Conservation (phyloP, 1,140 invertebrate genomes). For the Asobara japonica region DNA sequence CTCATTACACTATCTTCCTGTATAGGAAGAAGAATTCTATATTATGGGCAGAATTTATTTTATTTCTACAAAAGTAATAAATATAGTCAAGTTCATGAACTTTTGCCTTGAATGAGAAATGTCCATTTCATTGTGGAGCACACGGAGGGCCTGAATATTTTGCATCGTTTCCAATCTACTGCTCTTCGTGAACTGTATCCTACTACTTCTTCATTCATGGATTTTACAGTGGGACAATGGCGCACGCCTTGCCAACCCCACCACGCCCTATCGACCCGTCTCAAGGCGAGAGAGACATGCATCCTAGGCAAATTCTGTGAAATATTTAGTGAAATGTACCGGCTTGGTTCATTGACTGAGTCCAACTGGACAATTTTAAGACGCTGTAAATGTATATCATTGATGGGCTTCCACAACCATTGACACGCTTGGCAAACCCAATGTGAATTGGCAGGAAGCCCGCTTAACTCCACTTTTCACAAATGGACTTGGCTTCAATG, state of each 20-base stretch:
- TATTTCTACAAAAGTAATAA: too few relatives aligned
- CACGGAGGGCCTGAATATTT: not conserved
- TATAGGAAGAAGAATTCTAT: too few relatives aligned
- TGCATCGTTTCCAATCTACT: not conserved
- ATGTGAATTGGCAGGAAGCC: slow-evolving; percentile 60
- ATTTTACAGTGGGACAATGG: not conserved
- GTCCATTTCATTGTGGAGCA: too few relatives aligned
- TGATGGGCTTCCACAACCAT: not conserved
- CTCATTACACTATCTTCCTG: too few relatives aligned
- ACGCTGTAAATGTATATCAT: too few relatives aligned
- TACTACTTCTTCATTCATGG: slow-evolving; percentile 12
- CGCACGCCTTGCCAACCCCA: slow-evolving; percentile 16
- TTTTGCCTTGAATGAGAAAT: too few relatives aligned
- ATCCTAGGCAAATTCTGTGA: not conserved
- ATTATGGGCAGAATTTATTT: too few relatives aligned
- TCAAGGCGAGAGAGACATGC: not conserved
- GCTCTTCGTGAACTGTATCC: not conserved
- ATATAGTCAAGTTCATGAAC: too few relatives aligned
- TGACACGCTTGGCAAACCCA: slow-evolving; percentile 42
- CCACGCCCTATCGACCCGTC: slow-evolving; percentile 12
- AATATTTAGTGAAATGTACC: not conserved
- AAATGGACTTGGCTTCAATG: slow-evolving; percentile 44
- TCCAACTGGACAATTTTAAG: slow-evolving; percentile 24
- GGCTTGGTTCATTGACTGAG: not conserved
- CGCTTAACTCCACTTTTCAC: slow-evolving; percentile 51